These are phyloP conservation scores for Pristionchus arcanus DNA, from an alignment of 2,888 invertebrate species.

Conservation along the genomic window DNA sequence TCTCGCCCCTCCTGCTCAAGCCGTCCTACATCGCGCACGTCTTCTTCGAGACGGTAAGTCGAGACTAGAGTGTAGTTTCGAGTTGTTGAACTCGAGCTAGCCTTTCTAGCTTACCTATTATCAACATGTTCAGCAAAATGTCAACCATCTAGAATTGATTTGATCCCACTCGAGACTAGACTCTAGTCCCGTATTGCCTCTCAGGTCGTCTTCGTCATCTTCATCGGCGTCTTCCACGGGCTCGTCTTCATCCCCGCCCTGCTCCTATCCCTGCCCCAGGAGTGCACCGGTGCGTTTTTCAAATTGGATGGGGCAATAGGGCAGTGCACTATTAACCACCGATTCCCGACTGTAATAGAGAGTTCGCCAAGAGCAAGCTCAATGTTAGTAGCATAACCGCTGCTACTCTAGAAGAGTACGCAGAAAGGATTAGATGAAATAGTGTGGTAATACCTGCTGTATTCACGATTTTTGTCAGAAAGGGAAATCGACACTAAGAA, in stretches of 20 bases:
- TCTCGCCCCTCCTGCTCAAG: conserved; percentile 45
- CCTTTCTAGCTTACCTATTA: no score
- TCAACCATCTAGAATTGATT: no score
- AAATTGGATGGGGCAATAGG: neutral
- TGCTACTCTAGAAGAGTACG: no score
- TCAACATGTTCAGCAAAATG: no score
- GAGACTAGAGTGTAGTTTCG: conserved; percentile 19
- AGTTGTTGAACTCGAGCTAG: neutral
- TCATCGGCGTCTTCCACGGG: conserved; percentile 54
- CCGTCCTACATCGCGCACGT: conserved; percentile 52
- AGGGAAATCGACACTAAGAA: no score
- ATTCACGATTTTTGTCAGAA: no score
- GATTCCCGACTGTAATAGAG: no score
- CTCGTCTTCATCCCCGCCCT: conserved; percentile 51
- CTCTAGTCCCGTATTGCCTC: neutral
- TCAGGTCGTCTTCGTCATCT: conserved; percentile 51
- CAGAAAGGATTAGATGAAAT: no score
- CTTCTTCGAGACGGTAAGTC: conserved; percentile 47
- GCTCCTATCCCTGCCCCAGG: neutral
- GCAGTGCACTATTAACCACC: neutral
- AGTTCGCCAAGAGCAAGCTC: no score
- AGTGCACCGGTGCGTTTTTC: neutral
- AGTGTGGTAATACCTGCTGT: no score
- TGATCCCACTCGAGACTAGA: neutral
- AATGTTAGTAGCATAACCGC: no score